These are phyloP conservation scores for Calycopis cecrops DNA, from an alignment of 1,140 invertebrate species.

Conservation along the genomic window DNA sequence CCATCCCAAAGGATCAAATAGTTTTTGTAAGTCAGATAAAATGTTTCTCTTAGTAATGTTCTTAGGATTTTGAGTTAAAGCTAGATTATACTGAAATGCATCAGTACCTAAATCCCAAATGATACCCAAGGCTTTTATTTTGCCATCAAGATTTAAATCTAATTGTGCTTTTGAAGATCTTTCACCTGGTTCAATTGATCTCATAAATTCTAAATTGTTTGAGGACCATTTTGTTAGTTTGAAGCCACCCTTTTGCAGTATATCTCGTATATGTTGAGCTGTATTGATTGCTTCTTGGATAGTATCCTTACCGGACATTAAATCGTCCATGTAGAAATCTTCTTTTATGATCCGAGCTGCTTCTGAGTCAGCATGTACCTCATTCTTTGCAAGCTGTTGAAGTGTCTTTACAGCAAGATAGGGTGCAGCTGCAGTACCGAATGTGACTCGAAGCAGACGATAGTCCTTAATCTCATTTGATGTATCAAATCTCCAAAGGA, in stretches of 20 bases:
- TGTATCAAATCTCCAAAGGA: slow-evolving; percentile 37
- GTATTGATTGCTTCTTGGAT: slow-evolving; percentile 26
- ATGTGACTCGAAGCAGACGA: slow-evolving; percentile 35
- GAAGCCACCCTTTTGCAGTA: slow-evolving; percentile 27
- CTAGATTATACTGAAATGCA: slow-evolving; percentile 23
- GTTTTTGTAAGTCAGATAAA: slow-evolving; percentile 27
- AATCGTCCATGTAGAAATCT: slow-evolving; percentile 36
- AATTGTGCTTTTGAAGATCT: not conserved
- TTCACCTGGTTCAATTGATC: slow-evolving; percentile 13
- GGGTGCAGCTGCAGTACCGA: slow-evolving; percentile 36
- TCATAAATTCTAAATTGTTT: not conserved
- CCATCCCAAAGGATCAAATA: slow-evolving; percentile 40
- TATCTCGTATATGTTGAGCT: slow-evolving; percentile 13
- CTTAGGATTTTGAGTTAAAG: slow-evolving; percentile 7
- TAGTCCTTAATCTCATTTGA: slow-evolving; percentile 17
- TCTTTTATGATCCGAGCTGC: slow-evolving; percentile 31
- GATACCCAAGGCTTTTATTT: slow-evolving; percentile 30
- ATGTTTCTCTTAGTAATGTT: slow-evolving; percentile 31
- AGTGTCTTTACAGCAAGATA: slow-evolving; percentile 37
- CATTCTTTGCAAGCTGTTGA: slow-evolving; percentile 39
- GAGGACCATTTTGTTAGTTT: slow-evolving; percentile 33
- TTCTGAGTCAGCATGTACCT: slow-evolving; percentile 24
- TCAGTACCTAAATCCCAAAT: slow-evolving; percentile 30
- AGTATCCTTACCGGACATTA: slow-evolving; percentile 39
- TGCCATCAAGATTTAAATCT: slow-evolving; percentile 17